Evolutionary conservation across 92 coral and sea anemone genomes (phyloP), one percentile per base, ranked within the genome.

Genomic region (Hydrozoanthus gracilis): DNA sequence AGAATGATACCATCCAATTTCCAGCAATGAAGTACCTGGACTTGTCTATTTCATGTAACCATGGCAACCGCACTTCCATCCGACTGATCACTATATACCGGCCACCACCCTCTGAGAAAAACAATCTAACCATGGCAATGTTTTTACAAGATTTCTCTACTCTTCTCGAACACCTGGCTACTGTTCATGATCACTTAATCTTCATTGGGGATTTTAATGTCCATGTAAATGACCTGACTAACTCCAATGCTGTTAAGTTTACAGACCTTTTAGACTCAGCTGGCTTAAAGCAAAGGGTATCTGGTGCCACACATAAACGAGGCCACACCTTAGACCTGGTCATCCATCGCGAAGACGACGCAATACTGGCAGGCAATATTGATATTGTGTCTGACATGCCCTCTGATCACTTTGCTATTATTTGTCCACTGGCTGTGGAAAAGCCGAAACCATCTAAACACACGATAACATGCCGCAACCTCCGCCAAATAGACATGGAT

Each of bases 41-140:
- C 71, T 51, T 90, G 16, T 16, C 87, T 50, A 69, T 89, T 44
- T 86, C 87, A 44, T 62, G 88, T 82, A 55, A 51, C 75, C 46
- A 88, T 88, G 62, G 88, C 76, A 88, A 88, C 65, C 79, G 44
- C 60, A 48, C 60, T 13, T 80, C 90, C 14, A 66, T 87, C 12
- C 58, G 88, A 16, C 83, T 90, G 64, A 20, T 90, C 54, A 51
- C 71, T n/a, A 70, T 92, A 39, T 92, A 90, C 71, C 88, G 92
- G 46, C 93, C 93, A 75, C 91, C 93, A 67, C 86, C 93, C 13
- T 89, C 92, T 16, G 72, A 79, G 76, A 77, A 88, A 70, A 92
- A 92, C 51, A 86, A 90, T 65, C 90, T 83, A 51, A 86, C 84
- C 55, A 75, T 77, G 62, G 7, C 73, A 8, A 70, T 83, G 87